These are phyloP conservation scores for Xiphophorus couchianus DNA, from an alignment of 2,113 vertebrate species.

Conservation along the genomic window DNA sequence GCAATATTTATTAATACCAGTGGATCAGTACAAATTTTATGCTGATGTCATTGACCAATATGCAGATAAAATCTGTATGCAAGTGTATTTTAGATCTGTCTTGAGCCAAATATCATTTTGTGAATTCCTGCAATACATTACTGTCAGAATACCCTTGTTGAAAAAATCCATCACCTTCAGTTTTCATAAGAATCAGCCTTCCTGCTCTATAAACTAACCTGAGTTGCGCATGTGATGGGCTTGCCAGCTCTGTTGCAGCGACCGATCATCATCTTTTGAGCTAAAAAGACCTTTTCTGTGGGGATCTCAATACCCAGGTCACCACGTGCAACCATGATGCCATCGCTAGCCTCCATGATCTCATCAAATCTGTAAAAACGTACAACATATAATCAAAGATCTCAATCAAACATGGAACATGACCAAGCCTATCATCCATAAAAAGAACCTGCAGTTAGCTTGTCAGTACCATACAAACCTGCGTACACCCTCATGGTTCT, in stretches of 20 bases:
- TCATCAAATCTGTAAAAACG: constrained; percentile 89
- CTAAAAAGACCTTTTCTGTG: constrained; percentile 96
- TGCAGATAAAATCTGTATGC: neutral
- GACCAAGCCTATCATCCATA: neutral
- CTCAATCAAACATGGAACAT: neutral
- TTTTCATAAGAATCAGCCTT: neutral
- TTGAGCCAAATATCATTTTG: neutral
- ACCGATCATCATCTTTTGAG: constrained; percentile 99
- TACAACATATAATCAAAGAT: neutral
- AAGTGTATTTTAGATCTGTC: too few species aligned
- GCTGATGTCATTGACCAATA: too few species aligned
- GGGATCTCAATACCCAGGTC: constrained; percentile 98
- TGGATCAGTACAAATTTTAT: too few species aligned
- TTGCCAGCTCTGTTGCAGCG: constrained; percentile 97
- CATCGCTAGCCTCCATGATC: constrained; percentile 97
- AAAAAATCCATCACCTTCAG: neutral
- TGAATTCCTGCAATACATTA: neutral
- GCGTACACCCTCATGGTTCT: constrained; percentile 97
- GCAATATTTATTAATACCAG: too few species aligned
- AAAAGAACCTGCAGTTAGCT: neutral
- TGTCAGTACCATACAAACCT: constrained; percentile 78
- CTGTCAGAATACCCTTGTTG: neutral
- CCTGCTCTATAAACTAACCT: constrained; percentile 77
- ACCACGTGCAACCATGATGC: constrained; percentile 98
- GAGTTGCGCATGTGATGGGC: constrained; percentile 97